phyloP scores from a whole-genome alignment of 1,140 invertebrate species.

The Pseudomyrmex cubaensis region DNA sequence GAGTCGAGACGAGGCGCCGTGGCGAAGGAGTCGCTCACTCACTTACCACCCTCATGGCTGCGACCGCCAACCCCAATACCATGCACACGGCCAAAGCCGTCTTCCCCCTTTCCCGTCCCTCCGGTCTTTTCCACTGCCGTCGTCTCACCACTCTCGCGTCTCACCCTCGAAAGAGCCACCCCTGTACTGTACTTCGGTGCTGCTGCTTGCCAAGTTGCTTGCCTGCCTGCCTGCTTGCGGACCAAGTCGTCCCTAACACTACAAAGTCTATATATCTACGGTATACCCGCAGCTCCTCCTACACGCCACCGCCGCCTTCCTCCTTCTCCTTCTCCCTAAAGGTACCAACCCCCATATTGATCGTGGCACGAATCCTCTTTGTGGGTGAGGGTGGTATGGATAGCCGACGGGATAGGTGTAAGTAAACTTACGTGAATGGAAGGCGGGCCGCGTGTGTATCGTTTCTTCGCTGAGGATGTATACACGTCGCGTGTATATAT shows the following conservation, averaged over 20 bases:
- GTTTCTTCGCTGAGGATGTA: constrained; percentile 38
- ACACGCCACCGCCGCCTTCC: constrained; percentile 57
- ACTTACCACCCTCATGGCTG: constrained; percentile 83
- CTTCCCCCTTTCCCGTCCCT: constrained; percentile 43
- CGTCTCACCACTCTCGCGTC: constrained; percentile 48
- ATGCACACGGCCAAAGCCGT: constrained; percentile 67
- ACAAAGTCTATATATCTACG: constrained; percentile 80
- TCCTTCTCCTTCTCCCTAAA: constrained; percentile 65
- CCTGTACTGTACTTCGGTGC: constrained; percentile 59
- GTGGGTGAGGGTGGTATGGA: constrained; percentile 73
- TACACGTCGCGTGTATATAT: neutral
- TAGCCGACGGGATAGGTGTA: constrained; percentile 74
- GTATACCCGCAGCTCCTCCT: constrained; percentile 67
- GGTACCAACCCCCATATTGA: constrained; percentile 81
- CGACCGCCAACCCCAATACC: constrained; percentile 79
- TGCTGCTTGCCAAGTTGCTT: constrained; percentile 65
- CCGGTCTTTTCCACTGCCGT: constrained; percentile 7
- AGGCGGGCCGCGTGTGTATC: constrained; percentile 56
- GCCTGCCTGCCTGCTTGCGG: constrained; percentile 76
- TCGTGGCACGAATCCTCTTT: constrained; percentile 82
- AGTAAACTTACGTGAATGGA: constrained; percentile 79
- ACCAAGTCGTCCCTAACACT: constrained; percentile 81
- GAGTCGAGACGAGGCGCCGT: constrained; percentile 76
- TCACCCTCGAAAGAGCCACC: constrained; percentile 59
- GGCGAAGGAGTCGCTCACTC: constrained; percentile 84